Base-by-base conservation (phyloP, 2,888 invertebrate species). In the Slavum lentiscoides region DNA sequence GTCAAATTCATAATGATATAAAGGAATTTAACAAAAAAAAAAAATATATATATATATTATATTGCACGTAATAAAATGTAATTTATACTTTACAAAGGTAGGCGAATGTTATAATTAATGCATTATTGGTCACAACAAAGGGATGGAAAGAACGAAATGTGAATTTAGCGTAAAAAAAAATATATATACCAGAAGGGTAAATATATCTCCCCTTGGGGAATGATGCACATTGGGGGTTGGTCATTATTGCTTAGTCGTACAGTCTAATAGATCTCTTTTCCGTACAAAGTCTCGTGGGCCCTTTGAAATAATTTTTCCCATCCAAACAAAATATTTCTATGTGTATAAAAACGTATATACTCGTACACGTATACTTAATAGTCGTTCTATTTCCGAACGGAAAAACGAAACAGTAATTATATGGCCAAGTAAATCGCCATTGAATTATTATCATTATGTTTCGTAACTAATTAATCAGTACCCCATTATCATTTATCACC, bases 251-350 rank as follows among this genome's bases (percentile, higher is more conserved):
- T 76, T 76, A 68, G 68, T 76, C 76, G 68, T 76, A 61, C 61
- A 68, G 68, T 68, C 76, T 76, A 76, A 76, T 76, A 76, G 76
- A 76, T 68, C 76, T 76, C n/a, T 61, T 76, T 67, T 59, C 49
- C 68, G 61, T 69, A 61, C 61, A 61, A 61, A 76, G 59, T 17
- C 76, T 68, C 59, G 13, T 21, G 66, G 66, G 74, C 19, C 64
- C 55, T 74, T 74, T 74, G 74, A 74, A 74, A 74, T 74, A 64
- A 64, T 74, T 74, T 66, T 66, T 58, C 21, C 39, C 66, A 37
- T 67, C 19, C 55, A 67, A 74, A 11, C 17, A 55, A 15, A 67
- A 58, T 67, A 30, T 68, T 21, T 43, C 7, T 11, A 7, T 43
- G 43, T 43, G 7, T 43, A 30, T 30, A 30, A 30, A 30, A 30